Conservation (phyloP, 92 coral and sea anemone species). For the Heliopora coerulea region DNA sequence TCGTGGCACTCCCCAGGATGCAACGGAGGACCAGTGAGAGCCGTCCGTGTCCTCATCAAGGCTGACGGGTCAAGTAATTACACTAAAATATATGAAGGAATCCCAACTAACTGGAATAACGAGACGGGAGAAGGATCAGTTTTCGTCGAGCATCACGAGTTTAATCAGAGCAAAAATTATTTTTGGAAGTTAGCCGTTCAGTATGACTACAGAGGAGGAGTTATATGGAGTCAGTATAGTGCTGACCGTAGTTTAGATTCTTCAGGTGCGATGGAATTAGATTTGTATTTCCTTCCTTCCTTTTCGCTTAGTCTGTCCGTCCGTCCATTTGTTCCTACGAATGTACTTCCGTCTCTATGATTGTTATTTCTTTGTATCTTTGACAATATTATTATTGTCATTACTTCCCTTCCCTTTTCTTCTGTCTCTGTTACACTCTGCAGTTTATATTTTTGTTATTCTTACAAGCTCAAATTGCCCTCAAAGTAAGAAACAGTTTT, state of each 20-base stretch:
- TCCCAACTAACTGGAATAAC: not conserved
- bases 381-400: too few relatives aligned
- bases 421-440: too few relatives aligned
- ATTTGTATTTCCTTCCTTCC: too few relatives aligned
- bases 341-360: too few relatives aligned
- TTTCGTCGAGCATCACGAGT: not conserved
- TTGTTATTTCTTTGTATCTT: too few relatives aligned
- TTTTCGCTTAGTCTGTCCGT: not conserved
- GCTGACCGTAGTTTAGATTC: not conserved
- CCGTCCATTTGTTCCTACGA: too few relatives aligned
- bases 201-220: slow-evolving; percentile 3
- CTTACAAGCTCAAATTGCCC: too few relatives aligned
- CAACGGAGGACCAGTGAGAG: slow-evolving; percentile 22
- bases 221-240: slow-evolving; percentile 26
- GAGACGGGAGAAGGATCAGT: not conserved
- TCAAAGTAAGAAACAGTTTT: too few relatives aligned
- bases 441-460: too few relatives aligned
- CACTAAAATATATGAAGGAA: not conserved
- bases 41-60: slow-evolving; percentile 6
- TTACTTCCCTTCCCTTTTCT: too few relatives aligned
- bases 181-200: slow-evolving; percentile 2
- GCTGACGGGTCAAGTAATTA: not conserved
- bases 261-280: not conserved
- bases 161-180: not conserved
- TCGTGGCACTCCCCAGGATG: slow-evolving; percentile 31